Evolutionary conservation across 2,888 invertebrate genomes (phyloP).

Genomic region (Lordiphosa fenestrarum): DNA sequence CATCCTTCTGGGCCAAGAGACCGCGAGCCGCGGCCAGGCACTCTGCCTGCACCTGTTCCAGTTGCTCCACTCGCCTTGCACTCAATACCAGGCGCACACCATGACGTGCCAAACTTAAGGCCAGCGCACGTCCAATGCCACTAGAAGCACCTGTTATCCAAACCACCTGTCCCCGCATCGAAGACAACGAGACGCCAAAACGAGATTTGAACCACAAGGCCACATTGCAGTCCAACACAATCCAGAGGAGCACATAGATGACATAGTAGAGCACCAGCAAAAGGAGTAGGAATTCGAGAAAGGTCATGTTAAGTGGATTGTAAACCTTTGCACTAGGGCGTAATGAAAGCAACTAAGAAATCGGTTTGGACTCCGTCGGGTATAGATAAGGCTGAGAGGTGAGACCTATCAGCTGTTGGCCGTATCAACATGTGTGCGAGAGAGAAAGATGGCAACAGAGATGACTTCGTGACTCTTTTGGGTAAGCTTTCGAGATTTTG

Average conservation of each 20-base stretch:
- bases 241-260: slow-evolving; percentile 81
- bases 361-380: slow-evolving; percentile 16
- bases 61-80: slow-evolving; percentile 84
- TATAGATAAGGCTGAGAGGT: slow-evolving; percentile 12
- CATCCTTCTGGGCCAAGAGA: slow-evolving; percentile 82
- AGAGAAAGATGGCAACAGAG: too few species aligned
- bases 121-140: slow-evolving; percentile 89
- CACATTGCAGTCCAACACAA: slow-evolving; percentile 84
- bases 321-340: slow-evolving; percentile 25
- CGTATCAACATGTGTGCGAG: too few species aligned
- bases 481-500: too few species aligned
- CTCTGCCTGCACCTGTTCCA: slow-evolving; percentile 84
- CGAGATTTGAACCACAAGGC: slow-evolving; percentile 82
- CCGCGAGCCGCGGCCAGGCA: slow-evolving; percentile 81
- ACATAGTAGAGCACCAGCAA: slow-evolving; percentile 81
- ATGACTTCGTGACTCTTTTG: too few species aligned
- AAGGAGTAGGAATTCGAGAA: slow-evolving; percentile 76
- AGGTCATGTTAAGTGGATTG: slow-evolving; percentile 57
- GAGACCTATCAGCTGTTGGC: slow-evolving; percentile 33
- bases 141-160: slow-evolving; percentile 93
- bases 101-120: slow-evolving; percentile 84
- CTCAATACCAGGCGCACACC: slow-evolving; percentile 86
- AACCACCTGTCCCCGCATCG: slow-evolving; percentile 85
- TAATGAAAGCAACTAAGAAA: slow-evolving; percentile 9
- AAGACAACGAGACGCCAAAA: slow-evolving; percentile 83